Evolutionary conservation across 1,140 invertebrate species (phyloP), one percentile per base, ranked within the genome.

Genomic region (Nephila pilipes): DNA sequence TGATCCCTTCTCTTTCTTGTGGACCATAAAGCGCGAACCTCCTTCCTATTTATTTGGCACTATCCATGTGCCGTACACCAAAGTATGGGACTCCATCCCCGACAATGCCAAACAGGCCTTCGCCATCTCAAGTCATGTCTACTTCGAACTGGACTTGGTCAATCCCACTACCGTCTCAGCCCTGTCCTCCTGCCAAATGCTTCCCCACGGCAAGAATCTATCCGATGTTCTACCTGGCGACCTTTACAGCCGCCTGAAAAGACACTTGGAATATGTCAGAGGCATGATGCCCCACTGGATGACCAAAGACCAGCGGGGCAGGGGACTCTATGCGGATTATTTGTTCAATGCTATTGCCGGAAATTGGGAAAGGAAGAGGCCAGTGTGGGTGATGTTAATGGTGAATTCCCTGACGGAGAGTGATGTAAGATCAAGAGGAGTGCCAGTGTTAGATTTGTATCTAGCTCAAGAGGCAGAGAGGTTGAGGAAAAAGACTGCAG

Each of bases 21-120:
- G 96, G 96, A 95, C 94, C 14, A 93, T 96, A 20, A 94, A 94
- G 57, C 93, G 95, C 18, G 94, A 95, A 83, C 96, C 96, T 18
- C 95, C 96, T 8, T 96, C 96, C 1, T 97, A 96, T 94, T 96
- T 97, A 93, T 97, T 96, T 94, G 96, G 96, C 36, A 96, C 96
- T 57, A 96, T 97, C 93, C 96, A 97, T 95, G 96, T 97, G 46
- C 96, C 96, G 1, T 97, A 96, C 94, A 96, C 96, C 0, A 95
- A 95, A 87, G 96, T 97, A 14, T 97, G 96, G 96, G 95, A 96
- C 93, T 96, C 95, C 94, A 96, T 97, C 85, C 96, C 96, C 29
- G 94, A 95, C 83, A 96, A 96, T 93, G 95, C 95, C 91, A 96
- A 96, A 94, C 87, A 95, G 58, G 96, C 96, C 29, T 96, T 97